phyloP scores from a whole-genome alignment of 2,888 invertebrate genomes.

The Phymatocera aterrima region DNA sequence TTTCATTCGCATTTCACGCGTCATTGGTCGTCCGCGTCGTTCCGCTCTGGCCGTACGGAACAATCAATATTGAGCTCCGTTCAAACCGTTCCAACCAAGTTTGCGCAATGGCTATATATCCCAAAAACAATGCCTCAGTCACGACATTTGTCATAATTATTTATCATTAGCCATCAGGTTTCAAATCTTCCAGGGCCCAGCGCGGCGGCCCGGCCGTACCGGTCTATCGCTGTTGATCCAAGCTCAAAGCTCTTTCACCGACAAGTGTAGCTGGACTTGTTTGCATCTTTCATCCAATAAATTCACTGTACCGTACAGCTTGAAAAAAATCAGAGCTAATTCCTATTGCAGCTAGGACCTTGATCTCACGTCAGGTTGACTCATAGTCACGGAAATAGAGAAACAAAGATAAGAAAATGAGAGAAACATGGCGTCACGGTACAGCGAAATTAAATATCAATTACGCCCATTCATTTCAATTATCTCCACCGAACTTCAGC shows the following conservation, averaged over 20 bases:
- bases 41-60: slow-evolving; percentile 58
- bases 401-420: not conserved
- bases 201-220: no score
- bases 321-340: slow-evolving; percentile 9
- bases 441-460: not conserved
- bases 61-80: slow-evolving; percentile 51
- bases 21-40: slow-evolving; percentile 58
- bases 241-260: not conserved
- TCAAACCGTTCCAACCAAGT: slow-evolving; percentile 52
- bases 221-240: not conserved
- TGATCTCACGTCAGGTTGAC: not conserved
- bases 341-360: not conserved
- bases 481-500: not conserved
- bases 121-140: slow-evolving; percentile 54
- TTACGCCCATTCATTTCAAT: slow-evolving; percentile 15
- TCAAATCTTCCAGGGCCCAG: not conserved
- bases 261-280: not conserved
- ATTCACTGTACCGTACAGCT: not conserved
- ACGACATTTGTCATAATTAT: slow-evolving; percentile 54
- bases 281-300: not conserved
- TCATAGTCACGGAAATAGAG: not conserved
- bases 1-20: slow-evolving; percentile 65
- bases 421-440: not conserved
- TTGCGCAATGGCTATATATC: slow-evolving; percentile 55
- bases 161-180: slow-evolving; percentile 34